Conservation (phyloP, 2,888 invertebrate species). For the Erpobdella octoculata region DNA sequence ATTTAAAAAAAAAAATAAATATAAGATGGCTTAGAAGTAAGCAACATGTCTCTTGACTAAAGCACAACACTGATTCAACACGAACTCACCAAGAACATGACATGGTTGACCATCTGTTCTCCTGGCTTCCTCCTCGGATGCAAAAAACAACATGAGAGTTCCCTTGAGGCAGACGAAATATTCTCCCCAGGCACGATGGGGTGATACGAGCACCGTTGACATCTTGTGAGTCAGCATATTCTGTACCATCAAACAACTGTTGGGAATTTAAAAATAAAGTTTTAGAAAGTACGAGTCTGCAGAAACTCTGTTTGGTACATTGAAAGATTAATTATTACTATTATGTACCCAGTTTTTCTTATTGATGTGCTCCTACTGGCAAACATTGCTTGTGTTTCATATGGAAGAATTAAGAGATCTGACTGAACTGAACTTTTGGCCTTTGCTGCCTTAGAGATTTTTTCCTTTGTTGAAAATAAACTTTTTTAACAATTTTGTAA, state of each 20-base stretch:
- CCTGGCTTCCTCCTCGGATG: constrained; percentile 44
- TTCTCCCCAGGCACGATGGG: constrained; percentile 92
- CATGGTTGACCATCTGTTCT: not conserved
- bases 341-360: constrained; percentile 79
- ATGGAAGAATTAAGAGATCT: constrained; percentile 48
- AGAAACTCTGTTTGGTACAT: not conserved
- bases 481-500: not conserved
- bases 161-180: constrained; percentile 98
- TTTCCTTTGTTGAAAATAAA: not conserved
- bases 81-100: not conserved
- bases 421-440: constrained; percentile 39
- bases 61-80: not conserved
- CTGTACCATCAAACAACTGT: constrained; percentile 89
- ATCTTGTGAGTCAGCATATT: constrained; percentile 94
- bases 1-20: not conserved
- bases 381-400: constrained; percentile 60
- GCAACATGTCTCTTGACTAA: not conserved
- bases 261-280: not conserved
- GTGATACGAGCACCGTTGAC: constrained; percentile 87
- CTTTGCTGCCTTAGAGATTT: not conserved
- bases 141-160: constrained; percentile 84
- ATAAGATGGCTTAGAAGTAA: not conserved
- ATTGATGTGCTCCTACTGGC: constrained; percentile 90
- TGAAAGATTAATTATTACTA: not conserved
- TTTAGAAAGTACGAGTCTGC: not conserved